phyloP scores from a whole-genome alignment of 2,797 vertebrate genomes.

The Knipowitschia caucasica region DNA sequence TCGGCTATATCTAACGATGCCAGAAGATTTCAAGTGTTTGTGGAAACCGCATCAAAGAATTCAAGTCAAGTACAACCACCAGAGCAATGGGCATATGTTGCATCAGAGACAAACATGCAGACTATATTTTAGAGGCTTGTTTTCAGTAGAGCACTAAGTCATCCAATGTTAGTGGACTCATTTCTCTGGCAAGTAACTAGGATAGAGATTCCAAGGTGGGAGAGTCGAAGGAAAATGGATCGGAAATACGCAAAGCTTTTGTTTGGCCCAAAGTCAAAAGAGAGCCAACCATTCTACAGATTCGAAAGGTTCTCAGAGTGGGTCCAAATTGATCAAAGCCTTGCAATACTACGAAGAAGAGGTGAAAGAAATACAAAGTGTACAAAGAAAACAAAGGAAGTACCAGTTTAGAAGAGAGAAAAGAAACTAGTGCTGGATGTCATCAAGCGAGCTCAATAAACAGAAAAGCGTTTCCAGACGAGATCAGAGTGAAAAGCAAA shows the following conservation, averaged over 20 bases:
- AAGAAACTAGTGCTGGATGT: conserved; percentile 5
- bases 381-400: conserved; percentile 5
- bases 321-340: conserved; percentile 15
- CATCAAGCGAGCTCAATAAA: conserved; percentile 15
- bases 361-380: conserved; percentile 22
- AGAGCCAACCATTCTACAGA: conserved; percentile 10
- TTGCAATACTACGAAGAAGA: conserved; percentile 11
- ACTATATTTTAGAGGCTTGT: conserved; percentile 23
- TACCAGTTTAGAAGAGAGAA: conserved; percentile 2
- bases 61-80: conserved; percentile 31
- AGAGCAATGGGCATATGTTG: conserved; percentile 32
- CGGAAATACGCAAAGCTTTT: conserved; percentile 13
- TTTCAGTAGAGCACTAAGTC: not conserved
- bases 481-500: conserved; percentile 5
- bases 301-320: conserved; percentile 35
- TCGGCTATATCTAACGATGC: conserved; percentile 15
- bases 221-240: conserved; percentile 27
- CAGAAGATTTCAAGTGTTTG: conserved; percentile 9
- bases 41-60: not conserved
- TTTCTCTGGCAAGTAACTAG: not conserved
- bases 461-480: conserved; percentile 8
- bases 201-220: conserved; percentile 17
- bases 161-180: not conserved
- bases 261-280: conserved; percentile 20
- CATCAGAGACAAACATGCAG: conserved; percentile 24